A percentile compares a stretch with the other conserved stretches of the same genome.
Conservation (phyloP, 2,888 invertebrate species). For the Craniophora ligustri region DNA sequence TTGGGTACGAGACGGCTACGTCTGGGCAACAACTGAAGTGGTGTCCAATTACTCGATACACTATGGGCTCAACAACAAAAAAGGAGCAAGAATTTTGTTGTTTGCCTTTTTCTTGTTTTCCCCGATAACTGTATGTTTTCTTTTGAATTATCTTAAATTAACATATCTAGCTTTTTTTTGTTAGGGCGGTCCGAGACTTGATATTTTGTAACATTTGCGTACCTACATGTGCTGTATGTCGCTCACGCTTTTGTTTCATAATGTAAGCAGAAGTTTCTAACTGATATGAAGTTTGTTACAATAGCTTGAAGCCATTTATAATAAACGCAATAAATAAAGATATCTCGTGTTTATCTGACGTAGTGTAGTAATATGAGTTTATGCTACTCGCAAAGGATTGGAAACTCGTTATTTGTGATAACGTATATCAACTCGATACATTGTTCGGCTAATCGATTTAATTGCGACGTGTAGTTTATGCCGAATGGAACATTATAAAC, state of each 20-base stretch:
- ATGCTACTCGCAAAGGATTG: slow-evolving; percentile 19
- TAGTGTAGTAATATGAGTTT: slow-evolving; percentile 15
- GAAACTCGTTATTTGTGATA: slow-evolving; percentile 31
- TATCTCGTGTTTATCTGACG: slow-evolving; percentile 8
- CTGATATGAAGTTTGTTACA: slow-evolving; percentile 26
- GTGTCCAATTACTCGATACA: slow-evolving; percentile 38
- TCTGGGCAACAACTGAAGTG: slow-evolving; percentile 8
- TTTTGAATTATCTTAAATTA: slow-evolving; percentile 20
- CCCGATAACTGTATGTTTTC: slow-evolving; percentile 23
- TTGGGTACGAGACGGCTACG: slow-evolving; percentile 25
- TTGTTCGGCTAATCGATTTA: slow-evolving; percentile 38
- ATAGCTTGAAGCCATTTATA: slow-evolving; percentile 29
- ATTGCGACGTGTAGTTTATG: slow-evolving; percentile 39
- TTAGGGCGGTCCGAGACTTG: not conserved
- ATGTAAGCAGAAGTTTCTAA: slow-evolving; percentile 24
- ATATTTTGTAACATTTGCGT: not conserved
- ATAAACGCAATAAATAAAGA: slow-evolving; percentile 18
- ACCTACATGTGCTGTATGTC: not conserved
- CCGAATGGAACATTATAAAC: slow-evolving; percentile 13
- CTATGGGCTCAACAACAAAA: slow-evolving; percentile 20
- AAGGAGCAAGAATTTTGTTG: slow-evolving; percentile 22
- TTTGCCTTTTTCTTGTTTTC: slow-evolving; percentile 8
- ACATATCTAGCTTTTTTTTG: slow-evolving; percentile 2
- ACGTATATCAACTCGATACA: slow-evolving; percentile 40
- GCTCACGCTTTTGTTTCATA: not conserved